Conservation (phyloP, 2,797 vertebrate genomes). For the Alfaro cultratus region DNA sequence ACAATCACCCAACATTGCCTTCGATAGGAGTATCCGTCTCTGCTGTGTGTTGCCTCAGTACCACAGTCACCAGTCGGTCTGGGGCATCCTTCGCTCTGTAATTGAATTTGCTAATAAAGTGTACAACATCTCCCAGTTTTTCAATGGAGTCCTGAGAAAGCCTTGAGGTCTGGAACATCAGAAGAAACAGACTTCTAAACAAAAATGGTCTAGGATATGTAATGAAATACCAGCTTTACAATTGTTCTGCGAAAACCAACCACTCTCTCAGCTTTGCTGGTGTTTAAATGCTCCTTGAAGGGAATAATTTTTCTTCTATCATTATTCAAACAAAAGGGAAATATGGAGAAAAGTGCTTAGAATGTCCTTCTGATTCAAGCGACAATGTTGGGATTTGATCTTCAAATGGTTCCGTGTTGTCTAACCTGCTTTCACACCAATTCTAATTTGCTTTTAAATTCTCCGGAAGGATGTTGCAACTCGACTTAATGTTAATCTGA, state of each 20-base stretch:
- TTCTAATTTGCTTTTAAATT: background rate
- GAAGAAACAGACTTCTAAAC: background rate
- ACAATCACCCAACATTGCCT: background rate
- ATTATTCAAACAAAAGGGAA: background rate
- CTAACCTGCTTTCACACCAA: background rate
- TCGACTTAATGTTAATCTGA: background rate
- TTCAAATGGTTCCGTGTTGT: background rate
- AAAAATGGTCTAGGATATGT: background rate
- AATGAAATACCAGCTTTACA: background rate
- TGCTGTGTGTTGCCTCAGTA: background rate
- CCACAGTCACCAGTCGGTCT: background rate
- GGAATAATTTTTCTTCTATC: background rate
- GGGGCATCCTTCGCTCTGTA: background rate
- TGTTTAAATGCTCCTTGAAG: background rate
- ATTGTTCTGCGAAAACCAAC: background rate
- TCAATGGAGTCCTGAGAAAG: background rate
- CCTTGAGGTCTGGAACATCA: background rate
- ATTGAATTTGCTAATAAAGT: background rate
- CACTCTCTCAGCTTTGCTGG: background rate
- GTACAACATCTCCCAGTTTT: background rate
- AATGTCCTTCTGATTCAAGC: background rate
- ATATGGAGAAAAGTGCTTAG: background rate
- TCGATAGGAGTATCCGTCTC: background rate
- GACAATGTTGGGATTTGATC: background rate
- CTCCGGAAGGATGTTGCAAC: background rate